phyloP scores from a whole-genome alignment of 2,888 invertebrate species.

The Heteromyza rotundicornis region DNA sequence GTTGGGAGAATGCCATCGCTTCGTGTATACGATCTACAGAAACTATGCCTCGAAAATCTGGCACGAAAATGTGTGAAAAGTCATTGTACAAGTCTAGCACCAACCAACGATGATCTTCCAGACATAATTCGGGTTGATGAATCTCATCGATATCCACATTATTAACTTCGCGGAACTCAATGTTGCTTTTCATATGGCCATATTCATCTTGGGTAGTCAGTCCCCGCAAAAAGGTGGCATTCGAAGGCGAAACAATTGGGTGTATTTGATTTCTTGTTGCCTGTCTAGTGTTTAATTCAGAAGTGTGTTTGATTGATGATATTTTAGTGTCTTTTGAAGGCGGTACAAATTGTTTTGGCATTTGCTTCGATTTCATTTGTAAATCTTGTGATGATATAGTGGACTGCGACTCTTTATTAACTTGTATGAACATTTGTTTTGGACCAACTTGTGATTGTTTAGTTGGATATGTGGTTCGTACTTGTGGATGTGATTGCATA shows the following conservation, averaged over 20 bases:
- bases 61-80: conserved; percentile 61
- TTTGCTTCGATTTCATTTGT: too few relatives aligned
- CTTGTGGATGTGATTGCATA: not conserved
- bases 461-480: too few relatives aligned
- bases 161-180: conserved; percentile 48
- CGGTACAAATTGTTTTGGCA: not conserved
- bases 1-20: conserved; percentile 47
- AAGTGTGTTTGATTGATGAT: too few relatives aligned
- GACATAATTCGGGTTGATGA: conserved; percentile 46
- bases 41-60: conserved; percentile 55
- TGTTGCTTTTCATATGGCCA: conserved; percentile 47
- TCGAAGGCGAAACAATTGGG: not conserved
- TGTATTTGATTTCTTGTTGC: too few relatives aligned
- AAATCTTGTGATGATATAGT: too few relatives aligned
- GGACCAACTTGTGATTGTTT: too few relatives aligned
- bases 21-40: conserved; percentile 56
- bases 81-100: conserved; percentile 57
- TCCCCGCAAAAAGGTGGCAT: conserved; percentile 26
- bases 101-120: conserved; percentile 56
- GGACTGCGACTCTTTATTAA: not conserved
- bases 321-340: conserved; percentile 8
- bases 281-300: too few relatives aligned
- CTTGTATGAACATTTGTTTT: too few relatives aligned
- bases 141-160: conserved; percentile 47
- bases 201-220: conserved; percentile 26